Base-by-base conservation (phyloP, 2,113 vertebrate species). In the Etia nguti region DNA sequence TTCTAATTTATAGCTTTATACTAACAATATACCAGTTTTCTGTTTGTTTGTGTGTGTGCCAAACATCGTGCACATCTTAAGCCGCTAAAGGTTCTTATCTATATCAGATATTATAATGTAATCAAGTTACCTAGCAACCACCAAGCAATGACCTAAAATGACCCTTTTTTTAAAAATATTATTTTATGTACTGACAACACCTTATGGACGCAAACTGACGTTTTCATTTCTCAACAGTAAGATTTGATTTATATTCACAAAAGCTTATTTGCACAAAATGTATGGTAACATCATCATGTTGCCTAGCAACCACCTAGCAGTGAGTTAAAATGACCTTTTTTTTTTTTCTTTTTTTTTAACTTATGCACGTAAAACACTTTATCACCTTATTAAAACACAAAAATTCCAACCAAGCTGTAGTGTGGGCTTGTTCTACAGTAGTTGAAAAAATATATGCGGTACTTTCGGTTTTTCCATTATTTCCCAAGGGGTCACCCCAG, bases 201-300 rank as follows among this genome's bases (percentile, higher is more conserved):
- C 68, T 48, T 48, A 29, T 29, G 24, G 24, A 29, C 7, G 15
- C 41, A 20, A 48, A 26, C 6, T 2, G 8, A 18, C 1, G 0
- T 29, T 75, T 75, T 75, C 7, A 75, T 75, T 48, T 48, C 68
- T 26, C 15, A 26, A 46, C 41, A 48, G 68, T 26, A 7, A 73
- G n/a, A 43, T 43, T 24, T 70, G n/a, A 10, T 46, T 73, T 48
- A 29, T 48, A 29, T 48, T 43, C 41, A 75, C 24, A 48, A 75
- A 48, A 75, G 4, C 4, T 48, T 26, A 48, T 48, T 75, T 75
- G 43, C 48, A 18, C 41, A 48, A 24, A 26, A 48, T 75, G 15
- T 65, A 65, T 65, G 10, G 34, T 75, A 29, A 75, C 15, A 18
- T 48, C 15, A 29, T 48, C 68, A 29, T 18, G 9, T 48, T 75